Base-by-base conservation (phyloP, 2,888 invertebrate species). In the Acronicta leporina region DNA sequence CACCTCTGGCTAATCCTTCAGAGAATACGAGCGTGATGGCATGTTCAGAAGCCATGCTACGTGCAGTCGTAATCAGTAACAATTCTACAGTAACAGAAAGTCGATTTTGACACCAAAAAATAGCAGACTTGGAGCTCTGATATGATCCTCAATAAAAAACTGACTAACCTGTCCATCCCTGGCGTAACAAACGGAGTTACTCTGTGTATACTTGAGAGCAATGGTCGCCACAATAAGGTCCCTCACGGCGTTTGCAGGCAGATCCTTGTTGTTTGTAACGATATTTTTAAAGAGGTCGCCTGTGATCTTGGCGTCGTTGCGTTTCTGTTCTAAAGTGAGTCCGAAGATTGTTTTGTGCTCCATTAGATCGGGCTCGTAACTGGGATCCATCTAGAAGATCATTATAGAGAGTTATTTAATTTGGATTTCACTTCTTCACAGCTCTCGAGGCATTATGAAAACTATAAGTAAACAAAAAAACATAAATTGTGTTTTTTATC, bases 101-200 rank as follows among this genome's bases (percentile, higher is more conserved):
- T n/a, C n/a, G n/a, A n/a, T n/a, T n/a, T n/a, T n/a, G n/a, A n/a
- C n/a, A n/a, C n/a, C n/a, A n/a, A n/a, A n/a, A n/a, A n/a, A n/a
- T n/a, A n/a, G n/a, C n/a, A n/a, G n/a, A n/a, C n/a, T n/a, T n/a
- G 4, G 20, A 20, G 20, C 2, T 3, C 20, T 20, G n/a, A 33
- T 33, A 10, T 10, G 11, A 33, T 27, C 27, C 1, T 33, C 1
- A 33, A 33, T 33, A 45, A 14, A 6, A 13, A n/a, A 0, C 8
- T 6, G 1, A 25, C 61, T 62, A 20, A 97, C 97, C 95, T 98
- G 97, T 5, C 98, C 99, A 89, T 99, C 97, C 79, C 97, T 97
- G 0, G 99, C 99, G 83, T 97, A 99, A 87, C 99, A 99, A 0
- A 99, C 99, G 0, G 99, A 99, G 91, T 99, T 99, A 80, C 99